These are phyloP conservation scores for Hydrozoanthus tunicans DNA, from an alignment of 64 coral and sea anemone genomes.

Conservation along the genomic window DNA sequence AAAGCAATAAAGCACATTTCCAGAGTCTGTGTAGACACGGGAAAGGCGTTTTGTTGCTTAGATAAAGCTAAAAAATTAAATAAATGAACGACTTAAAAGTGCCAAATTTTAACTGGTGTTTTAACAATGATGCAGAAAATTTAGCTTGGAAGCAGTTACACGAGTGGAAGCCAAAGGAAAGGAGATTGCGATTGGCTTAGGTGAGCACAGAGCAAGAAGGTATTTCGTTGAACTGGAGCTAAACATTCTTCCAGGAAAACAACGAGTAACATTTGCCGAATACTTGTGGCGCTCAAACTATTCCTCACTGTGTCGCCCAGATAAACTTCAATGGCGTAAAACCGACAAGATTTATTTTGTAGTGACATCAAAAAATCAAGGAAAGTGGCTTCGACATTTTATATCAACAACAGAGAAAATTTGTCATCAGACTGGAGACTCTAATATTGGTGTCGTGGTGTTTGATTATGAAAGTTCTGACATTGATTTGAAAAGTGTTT, in stretches of 20 bases:
- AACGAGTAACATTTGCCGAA: slow-evolving; percentile 2
- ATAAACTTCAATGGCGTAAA: slow-evolving; percentile 11
- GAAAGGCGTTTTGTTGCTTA: neutral
- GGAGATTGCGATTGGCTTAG: slow-evolving; percentile 1
- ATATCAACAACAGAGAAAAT: slow-evolving; percentile 6
- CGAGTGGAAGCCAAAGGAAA: slow-evolving; percentile 30
- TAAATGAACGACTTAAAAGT: too few relatives aligned
- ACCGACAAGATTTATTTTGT: slow-evolving; percentile 7
- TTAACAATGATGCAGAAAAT: slow-evolving; percentile 9
- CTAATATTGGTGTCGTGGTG: neutral
- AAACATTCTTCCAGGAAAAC: neutral
- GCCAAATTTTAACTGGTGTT: neutral
- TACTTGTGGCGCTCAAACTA: slow-evolving; percentile 21
- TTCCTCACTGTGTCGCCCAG: slow-evolving; percentile 1
- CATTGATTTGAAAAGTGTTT: slow-evolving; percentile 2
- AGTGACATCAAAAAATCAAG: slow-evolving; percentile 39
- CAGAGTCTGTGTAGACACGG: too few relatives aligned
- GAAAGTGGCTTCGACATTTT: slow-evolving; percentile 21
- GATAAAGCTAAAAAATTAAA: too few relatives aligned
- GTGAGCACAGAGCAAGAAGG: neutral
- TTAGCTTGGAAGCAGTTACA: neutral
- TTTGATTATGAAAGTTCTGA: slow-evolving; percentile 22
- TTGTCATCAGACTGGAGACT: slow-evolving; percentile 11
- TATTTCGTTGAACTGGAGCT: slow-evolving; percentile 47
- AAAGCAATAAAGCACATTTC: too few relatives aligned